Conservation (phyloP, 2,888 invertebrate species). For the Ophraella communa region DNA sequence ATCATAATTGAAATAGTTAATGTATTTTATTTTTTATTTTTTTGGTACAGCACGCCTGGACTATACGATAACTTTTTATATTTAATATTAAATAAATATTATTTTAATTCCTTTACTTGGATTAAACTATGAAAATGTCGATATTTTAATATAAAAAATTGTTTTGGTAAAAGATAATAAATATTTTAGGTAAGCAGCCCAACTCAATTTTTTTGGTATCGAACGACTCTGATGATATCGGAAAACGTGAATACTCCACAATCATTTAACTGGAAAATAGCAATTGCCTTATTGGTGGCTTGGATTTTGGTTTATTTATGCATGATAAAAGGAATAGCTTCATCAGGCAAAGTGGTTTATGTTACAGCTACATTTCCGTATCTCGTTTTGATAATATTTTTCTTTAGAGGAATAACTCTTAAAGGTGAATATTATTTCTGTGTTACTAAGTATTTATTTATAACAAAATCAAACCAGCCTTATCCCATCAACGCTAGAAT, state of each 20-base stretch:
- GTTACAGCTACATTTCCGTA: constrained; percentile 97
- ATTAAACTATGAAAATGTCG: too few relatives aligned
- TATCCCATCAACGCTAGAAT: background rate
- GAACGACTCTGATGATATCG: constrained; percentile 89
- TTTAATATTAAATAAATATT: too few relatives aligned
- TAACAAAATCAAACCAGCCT: background rate
- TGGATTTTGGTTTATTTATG: constrained; percentile 96
- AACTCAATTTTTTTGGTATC: constrained; percentile 95
- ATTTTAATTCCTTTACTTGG: too few relatives aligned
- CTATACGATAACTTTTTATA: too few relatives aligned
- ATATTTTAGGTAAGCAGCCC: constrained; percentile 82
- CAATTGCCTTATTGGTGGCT: constrained; percentile 82
- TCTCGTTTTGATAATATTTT: constrained; percentile 92
- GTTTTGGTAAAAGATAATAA: too few relatives aligned
- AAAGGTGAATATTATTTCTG: constrained; percentile 65
- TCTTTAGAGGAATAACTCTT: constrained; percentile 90
- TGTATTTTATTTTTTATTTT: too few relatives aligned
- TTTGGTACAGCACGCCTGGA: too few relatives aligned
- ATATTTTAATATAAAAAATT: too few relatives aligned
- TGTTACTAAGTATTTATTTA: background rate
- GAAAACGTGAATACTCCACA: constrained; percentile 86
- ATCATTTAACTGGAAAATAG: constrained; percentile 91
- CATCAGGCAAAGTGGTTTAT: constrained; percentile 95
- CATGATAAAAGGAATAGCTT: constrained; percentile 97
- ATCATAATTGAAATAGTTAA: too few relatives aligned